Conservation (phyloP, 2,888 invertebrate genomes). For the Tachina fera region DNA sequence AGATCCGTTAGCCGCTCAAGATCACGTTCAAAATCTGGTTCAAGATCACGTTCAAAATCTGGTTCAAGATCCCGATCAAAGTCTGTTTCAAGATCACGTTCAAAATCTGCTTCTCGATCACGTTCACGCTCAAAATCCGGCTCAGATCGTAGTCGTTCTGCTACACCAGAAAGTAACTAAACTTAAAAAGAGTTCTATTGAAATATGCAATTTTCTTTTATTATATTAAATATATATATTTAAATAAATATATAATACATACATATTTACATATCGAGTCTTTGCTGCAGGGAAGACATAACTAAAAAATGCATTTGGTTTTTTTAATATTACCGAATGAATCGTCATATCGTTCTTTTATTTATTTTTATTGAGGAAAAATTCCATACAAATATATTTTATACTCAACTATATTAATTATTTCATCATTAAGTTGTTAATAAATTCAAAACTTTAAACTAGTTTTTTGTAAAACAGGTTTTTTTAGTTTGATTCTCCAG, state of each 20-base stretch:
- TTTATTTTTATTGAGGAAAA: background rate
- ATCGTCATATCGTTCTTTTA: background rate
- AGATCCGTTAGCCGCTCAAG: slow-evolving; percentile 72
- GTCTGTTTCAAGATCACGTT: slow-evolving; percentile 74
- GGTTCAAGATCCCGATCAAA: slow-evolving; percentile 76
- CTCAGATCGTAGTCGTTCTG: slow-evolving; percentile 71
- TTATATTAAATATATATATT: background rate
- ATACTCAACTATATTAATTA: no score
- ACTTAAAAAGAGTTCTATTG: slow-evolving; percentile 77
- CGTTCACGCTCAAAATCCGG: slow-evolving; percentile 73
- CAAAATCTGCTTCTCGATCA: slow-evolving; percentile 73
- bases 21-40: slow-evolving; percentile 81
- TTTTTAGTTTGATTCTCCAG: no score
- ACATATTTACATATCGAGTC: no score
- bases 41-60: slow-evolving; percentile 80
- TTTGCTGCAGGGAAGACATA: no score
- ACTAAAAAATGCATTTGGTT: no score
- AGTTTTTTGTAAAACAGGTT: no score
- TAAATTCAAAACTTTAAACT: no score
- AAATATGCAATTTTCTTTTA: slow-evolving; percentile 75
- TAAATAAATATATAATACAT: background rate
- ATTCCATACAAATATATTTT: no score
- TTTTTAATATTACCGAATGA: no score
- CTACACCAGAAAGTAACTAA: slow-evolving; percentile 74
- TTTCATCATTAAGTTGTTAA: no score